Percentiles rank a stretch among this genome's conserved stretches.
These are phyloP conservation scores for Drosophila persimilis DNA, from an alignment of 1,140 invertebrate genomes.

Conservation along the genomic window DNA sequence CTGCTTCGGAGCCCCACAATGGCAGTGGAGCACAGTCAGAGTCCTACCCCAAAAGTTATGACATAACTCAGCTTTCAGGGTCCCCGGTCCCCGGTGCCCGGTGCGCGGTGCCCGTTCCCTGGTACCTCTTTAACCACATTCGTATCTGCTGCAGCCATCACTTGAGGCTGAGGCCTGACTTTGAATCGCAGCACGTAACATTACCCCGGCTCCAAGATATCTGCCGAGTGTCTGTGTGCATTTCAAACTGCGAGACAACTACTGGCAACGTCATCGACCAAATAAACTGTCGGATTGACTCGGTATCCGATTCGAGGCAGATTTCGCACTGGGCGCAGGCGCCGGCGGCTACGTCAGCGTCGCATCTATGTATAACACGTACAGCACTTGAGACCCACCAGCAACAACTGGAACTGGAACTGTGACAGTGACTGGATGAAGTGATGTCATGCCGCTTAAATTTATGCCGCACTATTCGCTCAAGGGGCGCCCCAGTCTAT, in stretches of 20 bases:
- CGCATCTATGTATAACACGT: slow-evolving; percentile 55
- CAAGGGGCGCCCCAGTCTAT: slow-evolving; percentile 42
- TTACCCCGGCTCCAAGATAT: slow-evolving; percentile 34
- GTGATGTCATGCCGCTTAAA: slow-evolving; percentile 74
- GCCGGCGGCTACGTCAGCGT: slow-evolving; percentile 67
- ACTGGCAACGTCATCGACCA: slow-evolving; percentile 52
- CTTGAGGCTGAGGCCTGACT: slow-evolving; percentile 48
- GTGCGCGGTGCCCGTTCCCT: too few relatives aligned
- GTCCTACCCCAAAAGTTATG: slow-evolving; percentile 43
- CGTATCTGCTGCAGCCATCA: slow-evolving; percentile 59
- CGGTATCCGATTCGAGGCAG: neutral
- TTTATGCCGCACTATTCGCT: slow-evolving; percentile 48
- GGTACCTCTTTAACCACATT: neutral
- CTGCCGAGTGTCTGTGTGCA: slow-evolving; percentile 41
- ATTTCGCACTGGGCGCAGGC: slow-evolving; percentile 69
- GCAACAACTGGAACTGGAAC: slow-evolving; percentile 40
- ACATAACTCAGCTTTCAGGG: slow-evolving; percentile 41
- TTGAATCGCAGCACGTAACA: slow-evolving; percentile 60
- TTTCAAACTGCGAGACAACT: slow-evolving; percentile 31
- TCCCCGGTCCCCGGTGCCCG: too few relatives aligned
- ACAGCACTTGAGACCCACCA: slow-evolving; percentile 15
- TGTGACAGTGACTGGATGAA: slow-evolving; percentile 46
- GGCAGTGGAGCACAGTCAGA: neutral
- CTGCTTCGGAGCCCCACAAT: slow-evolving; percentile 14
- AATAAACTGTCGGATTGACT: slow-evolving; percentile 44